These are phyloP conservation scores for Drosophila subquinaria DNA, from an alignment of 2,888 invertebrate species.

Conservation along the genomic window DNA sequence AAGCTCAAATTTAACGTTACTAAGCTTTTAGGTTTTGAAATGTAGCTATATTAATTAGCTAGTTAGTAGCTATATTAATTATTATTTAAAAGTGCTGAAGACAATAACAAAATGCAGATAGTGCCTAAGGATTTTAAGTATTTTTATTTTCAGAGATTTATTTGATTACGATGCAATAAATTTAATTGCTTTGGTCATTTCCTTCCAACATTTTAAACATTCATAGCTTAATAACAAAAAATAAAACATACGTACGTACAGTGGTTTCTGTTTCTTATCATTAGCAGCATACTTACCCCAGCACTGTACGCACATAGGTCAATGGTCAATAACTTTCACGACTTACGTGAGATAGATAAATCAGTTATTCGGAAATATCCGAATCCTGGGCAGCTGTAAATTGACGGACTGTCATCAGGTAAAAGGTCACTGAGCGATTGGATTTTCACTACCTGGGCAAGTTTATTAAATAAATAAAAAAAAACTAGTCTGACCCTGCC, in stretches of 20 bases:
- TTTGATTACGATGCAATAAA: slow-evolving; percentile 1
- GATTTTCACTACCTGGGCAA: slow-evolving; percentile 32
- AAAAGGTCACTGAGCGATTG: slow-evolving; percentile 51
- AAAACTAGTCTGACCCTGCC: slow-evolving; percentile 64
- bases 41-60: no score
- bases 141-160: background rate
- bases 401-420: slow-evolving; percentile 48
- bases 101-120: background rate
- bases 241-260: background rate
- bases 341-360: background rate
- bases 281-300: background rate
- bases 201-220: background rate
- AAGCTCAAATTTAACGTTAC: no score
- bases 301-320: slow-evolving; percentile 7
- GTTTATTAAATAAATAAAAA: background rate
- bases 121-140: no score
- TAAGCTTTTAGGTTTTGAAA: no score
- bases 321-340: background rate
- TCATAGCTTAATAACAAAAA: background rate
- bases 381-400: slow-evolving; percentile 12
- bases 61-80: no score
- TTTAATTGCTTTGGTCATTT: background rate
- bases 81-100: no score
- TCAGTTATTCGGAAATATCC: slow-evolving; percentile 7
- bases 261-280: background rate